Base-by-base conservation (phyloP, 2,797 vertebrate genomes). In the Ispidina picta region DNA sequence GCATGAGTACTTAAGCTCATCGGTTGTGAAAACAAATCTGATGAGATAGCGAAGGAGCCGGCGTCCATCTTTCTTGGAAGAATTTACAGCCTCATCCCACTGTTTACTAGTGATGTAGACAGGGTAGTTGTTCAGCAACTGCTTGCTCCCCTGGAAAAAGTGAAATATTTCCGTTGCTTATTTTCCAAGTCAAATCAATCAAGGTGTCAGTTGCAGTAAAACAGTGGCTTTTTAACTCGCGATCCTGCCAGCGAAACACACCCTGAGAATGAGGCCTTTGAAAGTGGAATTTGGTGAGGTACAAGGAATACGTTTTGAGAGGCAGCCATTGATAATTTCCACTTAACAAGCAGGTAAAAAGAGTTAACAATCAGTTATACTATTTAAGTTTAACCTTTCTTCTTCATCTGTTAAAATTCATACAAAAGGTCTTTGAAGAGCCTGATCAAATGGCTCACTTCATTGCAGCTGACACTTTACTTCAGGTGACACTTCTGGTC, bases 1-100 rank as follows among this genome's bases (percentile, higher is more conserved):
- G 91, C 99, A 99, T 78, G 99, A 99, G 98, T 99, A 99, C 98
- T 99, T 99, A 95, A 99, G 98, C 98, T 99, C 99, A 93, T 99
- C 99, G 29, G 99, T 99, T 95, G 99, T 99, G 98, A 99, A 99
- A 97, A 99, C 98, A 93, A 98, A 99, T 98, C 99, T 98, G 95
- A 99, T 99, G 97, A 99, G 98, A 98, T 99, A 99, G 90, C 99
- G 99, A 86, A 99, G 98, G 94, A 99, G 98, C 83, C 99, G 98
- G 16, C 99, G 96, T 89, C 99, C 99, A 2, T 99, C 99, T 96
- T 99, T 99, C 98, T 99, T 99, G 31, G 99, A 99, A 68, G 99
- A 99, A 97, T 99, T 99, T 90, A 99, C 99, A 13, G 99, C 99
- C 96, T 99, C 99, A 28, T 99, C 99, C 99, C 99, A 99, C 97